Conservation (phyloP, 2,888 invertebrate genomes). For the Lycophotia porphyrea region DNA sequence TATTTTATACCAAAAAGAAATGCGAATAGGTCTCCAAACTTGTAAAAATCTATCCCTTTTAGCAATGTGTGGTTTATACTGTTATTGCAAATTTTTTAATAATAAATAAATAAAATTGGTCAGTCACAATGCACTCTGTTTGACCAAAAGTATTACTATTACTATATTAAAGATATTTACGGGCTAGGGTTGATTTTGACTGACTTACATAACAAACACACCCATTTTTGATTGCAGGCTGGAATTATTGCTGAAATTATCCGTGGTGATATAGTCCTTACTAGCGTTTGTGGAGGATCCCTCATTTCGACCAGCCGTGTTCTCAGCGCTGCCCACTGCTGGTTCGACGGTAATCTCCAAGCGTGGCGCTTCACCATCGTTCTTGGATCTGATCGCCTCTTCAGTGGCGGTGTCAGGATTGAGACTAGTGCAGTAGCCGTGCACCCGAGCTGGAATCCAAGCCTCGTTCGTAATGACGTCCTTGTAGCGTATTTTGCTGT, state of each 20-base stretch:
- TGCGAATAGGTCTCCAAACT: not conserved
- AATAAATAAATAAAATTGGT: not conserved
- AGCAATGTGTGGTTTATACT: not conserved
- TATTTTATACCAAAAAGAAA: not conserved
- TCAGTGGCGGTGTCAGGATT: slow-evolving; percentile 75
- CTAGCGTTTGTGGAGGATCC: slow-evolving; percentile 76
- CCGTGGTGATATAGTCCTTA: not conserved
- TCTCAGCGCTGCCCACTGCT: slow-evolving; percentile 81
- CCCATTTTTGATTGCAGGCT: slow-evolving; percentile 19
- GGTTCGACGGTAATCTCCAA: slow-evolving; percentile 77
- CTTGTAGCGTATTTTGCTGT: slow-evolving; percentile 74
- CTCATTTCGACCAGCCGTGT: slow-evolving; percentile 67
- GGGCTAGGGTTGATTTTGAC: not conserved
- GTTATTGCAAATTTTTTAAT: not conserved
- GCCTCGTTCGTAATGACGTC: slow-evolving; percentile 73
- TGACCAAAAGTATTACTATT: not conserved
- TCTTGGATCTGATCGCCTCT: slow-evolving; percentile 73
- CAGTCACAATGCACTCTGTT: not conserved
- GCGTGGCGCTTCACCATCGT: slow-evolving; percentile 75
- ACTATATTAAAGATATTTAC: not conserved
- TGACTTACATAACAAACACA: not conserved
- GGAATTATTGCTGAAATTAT: slow-evolving; percentile 33
- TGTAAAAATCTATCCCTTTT: not conserved
- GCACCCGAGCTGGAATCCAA: slow-evolving; percentile 74
- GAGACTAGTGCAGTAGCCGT: slow-evolving; percentile 67